Conservation (phyloP, 2,797 vertebrate species). For the Tragelaphus oryx region DNA sequence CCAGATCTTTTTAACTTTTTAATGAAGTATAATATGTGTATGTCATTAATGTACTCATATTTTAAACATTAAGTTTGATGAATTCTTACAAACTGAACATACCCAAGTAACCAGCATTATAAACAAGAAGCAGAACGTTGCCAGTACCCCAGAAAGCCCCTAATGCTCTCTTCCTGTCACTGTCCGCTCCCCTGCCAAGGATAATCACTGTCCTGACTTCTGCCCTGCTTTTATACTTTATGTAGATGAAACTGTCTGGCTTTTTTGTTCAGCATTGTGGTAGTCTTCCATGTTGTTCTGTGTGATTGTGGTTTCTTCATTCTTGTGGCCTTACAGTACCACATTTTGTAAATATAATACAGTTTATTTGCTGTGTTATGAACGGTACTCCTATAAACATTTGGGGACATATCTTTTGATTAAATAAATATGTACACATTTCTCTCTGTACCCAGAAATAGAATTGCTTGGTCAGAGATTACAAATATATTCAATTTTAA, state of each 20-base stretch:
- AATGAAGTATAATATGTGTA: not conserved
- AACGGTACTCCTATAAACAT: not conserved
- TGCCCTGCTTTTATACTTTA: not conserved
- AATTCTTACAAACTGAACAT: constrained; percentile 8
- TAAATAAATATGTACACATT: not conserved
- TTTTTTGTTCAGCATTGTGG: not conserved
- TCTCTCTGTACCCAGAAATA: not conserved
- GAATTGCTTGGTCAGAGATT: not conserved
- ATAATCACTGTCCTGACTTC: not conserved
- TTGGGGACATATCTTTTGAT: not conserved
- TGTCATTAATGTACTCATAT: not conserved
- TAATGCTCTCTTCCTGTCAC: not conserved
- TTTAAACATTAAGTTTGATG: not conserved
- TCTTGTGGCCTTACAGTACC: not conserved
- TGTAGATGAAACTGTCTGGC: not conserved
- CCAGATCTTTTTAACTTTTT: not conserved
- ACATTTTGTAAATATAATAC: not conserved
- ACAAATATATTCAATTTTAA: not conserved
- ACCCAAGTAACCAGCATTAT: not conserved
- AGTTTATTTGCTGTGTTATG: not conserved
- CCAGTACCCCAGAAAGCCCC: not conserved
- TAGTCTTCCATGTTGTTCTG: not conserved
- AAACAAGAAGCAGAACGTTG: not conserved
- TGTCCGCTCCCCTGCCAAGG: not conserved
- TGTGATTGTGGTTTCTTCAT: constrained; percentile 9